Conservation (phyloP, 1,140 invertebrate genomes). For the Oedothorax gibbosus region DNA sequence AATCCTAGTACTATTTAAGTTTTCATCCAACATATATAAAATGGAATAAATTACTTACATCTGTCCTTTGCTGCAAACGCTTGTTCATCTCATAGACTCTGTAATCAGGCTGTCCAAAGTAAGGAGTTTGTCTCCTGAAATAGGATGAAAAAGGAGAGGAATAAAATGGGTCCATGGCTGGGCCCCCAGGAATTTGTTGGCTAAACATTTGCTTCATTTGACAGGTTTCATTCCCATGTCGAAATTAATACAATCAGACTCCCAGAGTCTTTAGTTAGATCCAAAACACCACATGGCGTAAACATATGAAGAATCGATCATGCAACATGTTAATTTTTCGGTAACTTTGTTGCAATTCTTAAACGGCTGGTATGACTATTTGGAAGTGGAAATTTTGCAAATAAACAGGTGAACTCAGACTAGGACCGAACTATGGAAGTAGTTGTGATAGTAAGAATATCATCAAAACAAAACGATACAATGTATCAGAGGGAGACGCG, state of each 20-base stretch:
- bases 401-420: no score
- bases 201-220: constrained; percentile 63
- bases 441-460: background rate
- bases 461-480: background rate
- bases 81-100: constrained; percentile 63
- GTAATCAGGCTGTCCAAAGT: constrained; percentile 63
- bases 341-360: background rate
- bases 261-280: constrained; percentile 12
- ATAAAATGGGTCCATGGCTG: constrained; percentile 62
- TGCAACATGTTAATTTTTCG: constrained; percentile 26
- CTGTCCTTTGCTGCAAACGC: constrained; percentile 60
- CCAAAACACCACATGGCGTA: constrained; percentile 31
- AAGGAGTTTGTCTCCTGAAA: constrained; percentile 63
- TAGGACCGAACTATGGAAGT: no score
- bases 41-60: constrained; percentile 53
- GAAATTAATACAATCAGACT: constrained; percentile 41
- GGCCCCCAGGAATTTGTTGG: constrained; percentile 62
- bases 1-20: background rate
- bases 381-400: no score
- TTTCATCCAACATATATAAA: background rate
- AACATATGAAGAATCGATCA: constrained; percentile 18
- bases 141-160: constrained; percentile 63
- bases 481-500: constrained; percentile 14
- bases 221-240: constrained; percentile 46
- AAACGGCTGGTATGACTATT: no score